These are phyloP conservation scores for Podarcis muralis DNA, from an alignment of 2,113 vertebrate genomes.

Conservation along the genomic window DNA sequence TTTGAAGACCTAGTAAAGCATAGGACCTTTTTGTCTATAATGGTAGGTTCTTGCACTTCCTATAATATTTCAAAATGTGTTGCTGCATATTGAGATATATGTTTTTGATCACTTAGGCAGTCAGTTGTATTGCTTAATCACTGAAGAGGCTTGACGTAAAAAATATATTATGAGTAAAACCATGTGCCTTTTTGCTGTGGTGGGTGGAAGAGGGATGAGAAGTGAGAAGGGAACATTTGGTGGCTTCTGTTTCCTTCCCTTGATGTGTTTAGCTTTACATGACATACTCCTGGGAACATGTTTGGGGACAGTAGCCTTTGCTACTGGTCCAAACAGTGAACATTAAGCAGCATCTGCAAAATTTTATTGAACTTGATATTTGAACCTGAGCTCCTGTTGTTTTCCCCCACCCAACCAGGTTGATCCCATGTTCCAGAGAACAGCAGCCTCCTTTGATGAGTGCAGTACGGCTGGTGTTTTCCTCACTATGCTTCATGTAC, in stretches of 20 bases:
- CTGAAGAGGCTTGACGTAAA: not conserved
- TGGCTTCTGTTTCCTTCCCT: not conserved
- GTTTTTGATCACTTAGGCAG: not conserved
- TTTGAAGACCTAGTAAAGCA: too few relatives aligned
- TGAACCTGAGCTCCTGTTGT: too few relatives aligned
- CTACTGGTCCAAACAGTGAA: not conserved
- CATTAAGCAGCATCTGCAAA: fast-evolving
- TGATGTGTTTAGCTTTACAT: not conserved
- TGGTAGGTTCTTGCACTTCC: too few relatives aligned
- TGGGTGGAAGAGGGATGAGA: not conserved
- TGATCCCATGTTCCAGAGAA: slow-evolving; percentile 89
- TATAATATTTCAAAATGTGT: too few relatives aligned
- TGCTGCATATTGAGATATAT: too few relatives aligned
- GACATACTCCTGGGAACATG: not conserved
- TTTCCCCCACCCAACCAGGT: slow-evolving; percentile 2
- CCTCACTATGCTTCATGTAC: slow-evolving; percentile 81
- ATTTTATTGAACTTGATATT: not conserved
- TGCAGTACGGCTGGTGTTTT: slow-evolving; percentile 88
- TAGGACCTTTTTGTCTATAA: too few relatives aligned
- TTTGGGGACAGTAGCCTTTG: not conserved
- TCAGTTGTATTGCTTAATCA: not conserved
- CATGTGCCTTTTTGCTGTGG: not conserved
- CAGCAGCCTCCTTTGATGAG: slow-evolving; percentile 87
- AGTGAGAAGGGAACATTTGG: not conserved
- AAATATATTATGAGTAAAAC: too few relatives aligned